A percentile compares a stretch with the other conserved stretches of the same genome.
phyloP scores from a whole-genome alignment of 1,140 invertebrate genomes.

The Brachionus sp. region DNA sequence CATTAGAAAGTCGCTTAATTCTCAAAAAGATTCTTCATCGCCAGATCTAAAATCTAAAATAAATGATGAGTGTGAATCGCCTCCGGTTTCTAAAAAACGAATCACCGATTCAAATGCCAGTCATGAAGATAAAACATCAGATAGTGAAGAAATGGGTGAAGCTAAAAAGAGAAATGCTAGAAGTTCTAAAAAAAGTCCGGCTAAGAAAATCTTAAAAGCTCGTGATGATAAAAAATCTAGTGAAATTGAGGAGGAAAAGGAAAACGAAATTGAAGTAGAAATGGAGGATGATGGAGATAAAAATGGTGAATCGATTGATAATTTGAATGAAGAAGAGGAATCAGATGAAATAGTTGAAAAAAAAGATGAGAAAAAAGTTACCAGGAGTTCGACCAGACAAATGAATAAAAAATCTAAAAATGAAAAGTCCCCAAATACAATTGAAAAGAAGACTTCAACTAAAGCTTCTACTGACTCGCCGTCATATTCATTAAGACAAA shows the following conservation, averaged over 20 bases:
- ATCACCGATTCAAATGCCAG: not conserved
- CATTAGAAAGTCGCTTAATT: not conserved
- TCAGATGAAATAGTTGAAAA: not conserved
- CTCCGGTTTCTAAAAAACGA: not conserved
- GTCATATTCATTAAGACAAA: slow-evolving; percentile 24
- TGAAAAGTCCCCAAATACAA: not conserved
- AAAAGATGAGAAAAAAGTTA: not conserved
- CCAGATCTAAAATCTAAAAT: not conserved
- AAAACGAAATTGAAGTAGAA: not conserved
- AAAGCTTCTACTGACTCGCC: not conserved
- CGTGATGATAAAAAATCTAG: not conserved
- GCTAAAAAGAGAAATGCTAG: not conserved
- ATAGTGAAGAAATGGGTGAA: not conserved
- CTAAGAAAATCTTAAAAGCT: not conserved
- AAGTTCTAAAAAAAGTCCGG: not conserved
- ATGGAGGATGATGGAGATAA: not conserved
- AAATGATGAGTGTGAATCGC: not conserved
- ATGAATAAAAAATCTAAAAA: not conserved
- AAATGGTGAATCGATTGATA: not conserved
- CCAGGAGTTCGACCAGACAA: not conserved
- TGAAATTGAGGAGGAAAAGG: slow-evolving; percentile 6
- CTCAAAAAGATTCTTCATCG: not conserved
- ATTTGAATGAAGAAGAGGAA: not conserved
- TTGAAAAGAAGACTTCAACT: not conserved
- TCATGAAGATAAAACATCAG: not conserved